Base-by-base conservation (phyloP, 2,113 vertebrate species). In the Typhlomys cinereus region DNA sequence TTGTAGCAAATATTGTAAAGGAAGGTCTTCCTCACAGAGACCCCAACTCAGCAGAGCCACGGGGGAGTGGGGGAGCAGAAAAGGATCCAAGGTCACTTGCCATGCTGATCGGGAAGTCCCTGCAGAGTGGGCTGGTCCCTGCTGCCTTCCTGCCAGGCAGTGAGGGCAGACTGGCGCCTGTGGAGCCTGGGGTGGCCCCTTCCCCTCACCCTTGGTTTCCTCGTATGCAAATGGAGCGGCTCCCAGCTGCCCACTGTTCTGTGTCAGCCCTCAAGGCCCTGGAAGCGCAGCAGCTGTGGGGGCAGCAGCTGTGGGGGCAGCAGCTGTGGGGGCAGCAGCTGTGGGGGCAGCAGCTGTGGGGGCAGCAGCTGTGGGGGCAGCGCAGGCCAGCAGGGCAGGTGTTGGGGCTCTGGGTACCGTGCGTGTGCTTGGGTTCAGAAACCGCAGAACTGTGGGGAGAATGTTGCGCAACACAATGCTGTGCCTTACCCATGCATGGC, bases 401-500 rank as follows among this genome's bases (percentile, higher is more conserved):
- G 44, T 70, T 7, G 1, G 54, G 69, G 52, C 15, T 36, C 27
- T 46, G n/a, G 8, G 6, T 52, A 69, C 82, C 48, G 0, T 4
- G 4, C 15, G 50, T 7, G n/a, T 21, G 41, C 61, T 23, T 46
- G 18, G 20, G 31, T 54, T 66, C 12, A 5, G 57, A 23, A n/a
- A 59, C 15, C 11, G 1, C 41, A n/a, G 84, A 31, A 46, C 5
- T 0, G 48, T 66, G 44, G 29, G 44, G 46, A n/a, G 29, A 2
- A 52, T 69, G 46, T 41, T 69, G 59, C 54, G 36, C 34, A 1
- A 20, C n/a, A 4, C 8, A 13, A 0, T 0, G n/a, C 73, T 9
- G n/a, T 0, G 18, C 36, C 7, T 34, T 20, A 7, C 12, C 2
- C n/a, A n/a, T n/a, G 2, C 1, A 1, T 5, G 57, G 69, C 23